Evolutionary conservation across 2,797 vertebrate species (phyloP), one percentile per base, ranked within the genome.

Genomic region (Podarcis siculus): DNA sequence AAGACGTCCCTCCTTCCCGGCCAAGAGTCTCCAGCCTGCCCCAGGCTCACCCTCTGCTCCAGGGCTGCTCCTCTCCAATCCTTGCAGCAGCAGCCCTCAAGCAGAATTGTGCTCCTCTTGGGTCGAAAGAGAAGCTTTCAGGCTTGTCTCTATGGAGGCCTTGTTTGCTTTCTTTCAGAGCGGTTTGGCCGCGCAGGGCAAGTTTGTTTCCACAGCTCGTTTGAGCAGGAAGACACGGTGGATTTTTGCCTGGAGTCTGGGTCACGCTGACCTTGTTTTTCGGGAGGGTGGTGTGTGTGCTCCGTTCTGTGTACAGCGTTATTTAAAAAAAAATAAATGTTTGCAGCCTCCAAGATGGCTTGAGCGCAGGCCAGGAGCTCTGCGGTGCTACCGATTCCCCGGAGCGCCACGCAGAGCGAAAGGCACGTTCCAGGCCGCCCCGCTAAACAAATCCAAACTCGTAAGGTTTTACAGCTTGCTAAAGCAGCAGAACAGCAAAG

Each of bases 81-180:
- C 3, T 9, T 27, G 35, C 61, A 15, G 21, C 32, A 66, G 61
- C 2, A 9, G 10, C 55, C 32, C 6, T 39, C 71, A 35, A 21
- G 12, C n/a, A 75, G 49, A 9, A 37, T 8, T 27, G 21, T 19
- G 19, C 23, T n/a, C 4, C 35, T 66, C 12, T 27, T 27, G 23
- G 80, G 39, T 7, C 3, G 21, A 61, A 30, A 82, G 49, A 55
- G 72, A 66, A 7, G 19, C 86, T 83, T 87, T 45, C 71, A 21
- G 49, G 49, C 4, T 21, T 21, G 71, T 73, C 71, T 17, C 55
- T 84, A 49, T 89, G 82, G 87, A 89, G 82, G 86, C 85, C 89
- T 3, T 91, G 84, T 83, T 94, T 87, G 86, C 73, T 82, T 85
- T 88, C 73, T 82, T 93, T 93, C 76, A 37, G 91, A 79, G 75